Percentiles rank a stretch among this genome's conserved stretches.
phyloP scores from a whole-genome alignment of 1,140 invertebrate genomes.

The Listronotus bonariensis region DNA sequence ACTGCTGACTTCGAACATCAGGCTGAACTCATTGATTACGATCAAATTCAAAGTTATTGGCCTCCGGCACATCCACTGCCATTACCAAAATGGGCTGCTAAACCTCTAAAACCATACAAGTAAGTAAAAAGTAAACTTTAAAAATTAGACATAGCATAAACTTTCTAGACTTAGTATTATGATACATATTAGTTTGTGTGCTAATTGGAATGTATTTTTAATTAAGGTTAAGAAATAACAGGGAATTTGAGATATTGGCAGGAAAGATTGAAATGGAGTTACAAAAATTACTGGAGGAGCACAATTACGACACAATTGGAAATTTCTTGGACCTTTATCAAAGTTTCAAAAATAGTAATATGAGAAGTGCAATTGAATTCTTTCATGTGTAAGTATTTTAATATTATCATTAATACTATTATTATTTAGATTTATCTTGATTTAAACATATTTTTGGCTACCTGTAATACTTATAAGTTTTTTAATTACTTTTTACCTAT shows the following conservation, averaged over 20 bases:
- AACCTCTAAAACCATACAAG: conserved; percentile 58
- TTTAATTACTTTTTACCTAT: too few species aligned
- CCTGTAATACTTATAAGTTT: too few species aligned
- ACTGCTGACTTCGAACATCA: conserved; percentile 30
- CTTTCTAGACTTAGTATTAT: too few species aligned
- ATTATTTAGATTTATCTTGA: too few species aligned
- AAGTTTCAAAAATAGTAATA: conserved; percentile 67
- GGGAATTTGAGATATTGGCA: conserved; percentile 79
- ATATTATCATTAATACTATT: too few species aligned
- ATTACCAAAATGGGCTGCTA: conserved; percentile 66
- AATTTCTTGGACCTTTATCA: conserved; percentile 83
- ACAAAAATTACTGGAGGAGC: conserved; percentile 74
- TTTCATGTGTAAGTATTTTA: conserved; percentile 61
- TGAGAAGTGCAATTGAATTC: conserved; percentile 67
- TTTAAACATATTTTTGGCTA: too few species aligned
- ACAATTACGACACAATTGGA: conserved; percentile 86
- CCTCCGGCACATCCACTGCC: conserved; percentile 68
- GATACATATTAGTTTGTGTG: too few species aligned
- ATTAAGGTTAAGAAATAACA: conserved; percentile 58
- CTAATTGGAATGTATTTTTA: too few species aligned
- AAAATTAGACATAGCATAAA: too few species aligned
- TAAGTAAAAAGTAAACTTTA: conserved; percentile 4
- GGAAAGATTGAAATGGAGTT: conserved; percentile 74
- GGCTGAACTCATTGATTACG: conserved; percentile 51
- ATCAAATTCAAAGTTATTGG: conserved; percentile 61